Base-by-base conservation (phyloP, 2,888 invertebrate genomes). In the Caenorhabditis uteleia region DNA sequence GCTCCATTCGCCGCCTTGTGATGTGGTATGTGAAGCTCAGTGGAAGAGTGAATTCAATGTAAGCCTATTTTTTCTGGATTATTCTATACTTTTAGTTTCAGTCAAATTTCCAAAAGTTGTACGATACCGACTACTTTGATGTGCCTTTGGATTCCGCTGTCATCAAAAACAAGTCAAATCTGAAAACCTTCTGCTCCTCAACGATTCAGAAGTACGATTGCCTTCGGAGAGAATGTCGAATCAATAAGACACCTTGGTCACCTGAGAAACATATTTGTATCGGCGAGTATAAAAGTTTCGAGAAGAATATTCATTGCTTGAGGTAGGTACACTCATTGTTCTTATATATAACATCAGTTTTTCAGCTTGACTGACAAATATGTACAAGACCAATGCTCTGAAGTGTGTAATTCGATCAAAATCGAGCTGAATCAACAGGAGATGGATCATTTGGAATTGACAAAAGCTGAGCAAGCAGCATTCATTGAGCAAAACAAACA, bases 41-140 rank as follows among this genome's bases (percentile, higher is more conserved):
- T 71, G 71, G 71, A 71, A 71, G 33, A 66, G 54, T 31, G 71
- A 71, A 46, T 71, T 68, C 36, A 62, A 68, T 47, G 71, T 68
- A n/a, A 60, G 51, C 39, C 6, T 38, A n/a, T n/a, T n/a, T n/a
- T n/a, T n/a, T n/a, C n/a, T n/a, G n/a, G n/a, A n/a, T n/a, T n/a
- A n/a, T n/a, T n/a, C n/a, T n/a, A n/a, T n/a, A n/a, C n/a, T n/a
- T n/a, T 38, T 16, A 34, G 8, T 42, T 60, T 45, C 57, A 71
- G 71, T 38, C 58, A 14, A 56, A 61, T 25, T 71, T 68, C 44
- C 64, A 61, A 18, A 62, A 55, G 29, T 47, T 66, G 7, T 71
- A 64, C 43, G 71, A 71, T 42, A 60, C 58, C 1, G 55, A 56
- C 3, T 71, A 66, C 39, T 71, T 66, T 40, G 71, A 71, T 18